Evolutionary conservation across 2,113 vertebrate species (phyloP).

Genomic region (Perccottus glenii): DNA sequence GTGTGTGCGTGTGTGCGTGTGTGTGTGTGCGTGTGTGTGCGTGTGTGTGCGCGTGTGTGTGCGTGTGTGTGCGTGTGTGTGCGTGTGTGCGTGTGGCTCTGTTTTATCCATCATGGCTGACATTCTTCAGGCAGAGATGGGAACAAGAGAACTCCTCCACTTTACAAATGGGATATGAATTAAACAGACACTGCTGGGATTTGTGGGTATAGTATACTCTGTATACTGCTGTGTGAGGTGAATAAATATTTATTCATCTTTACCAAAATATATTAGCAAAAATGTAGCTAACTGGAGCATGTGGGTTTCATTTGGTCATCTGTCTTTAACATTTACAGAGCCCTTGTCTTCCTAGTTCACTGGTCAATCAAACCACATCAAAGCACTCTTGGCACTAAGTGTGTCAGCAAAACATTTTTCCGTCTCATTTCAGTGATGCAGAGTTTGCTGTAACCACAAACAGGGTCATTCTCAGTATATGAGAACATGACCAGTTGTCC

Average conservation of each 20-base stretch:
- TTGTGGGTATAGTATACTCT: conserved; percentile 17
- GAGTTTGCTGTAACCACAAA: conserved; percentile 32
- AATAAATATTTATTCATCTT: no score
- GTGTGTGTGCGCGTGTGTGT: conserved; percentile 32
- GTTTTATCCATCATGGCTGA: conserved; percentile 58
- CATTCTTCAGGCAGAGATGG: conserved; percentile 52
- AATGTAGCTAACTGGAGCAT: neutral
- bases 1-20: conserved; percentile 15
- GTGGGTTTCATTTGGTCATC: conserved; percentile 15
- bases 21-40: conserved; percentile 2
- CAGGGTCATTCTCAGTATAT: conserved; percentile 19
- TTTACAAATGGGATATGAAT: conserved; percentile 49
- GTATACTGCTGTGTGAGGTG: conserved; percentile 8
- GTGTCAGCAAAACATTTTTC: conserved; percentile 56
- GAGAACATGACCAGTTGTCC: conserved; percentile 44
- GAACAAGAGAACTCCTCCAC: conserved; percentile 47
- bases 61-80: conserved; percentile 27
- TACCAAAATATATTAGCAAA: neutral
- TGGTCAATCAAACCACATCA: conserved; percentile 55
- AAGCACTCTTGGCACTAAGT: conserved; percentile 24
- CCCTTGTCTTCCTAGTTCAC: conserved; percentile 18
- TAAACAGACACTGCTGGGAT: conserved; percentile 40
- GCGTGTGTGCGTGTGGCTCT: conserved; percentile 28
- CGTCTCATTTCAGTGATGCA: conserved; percentile 45
- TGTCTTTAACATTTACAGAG: conserved; percentile 30